Conservation (phyloP, 1,140 invertebrate genomes). For the Eurosta solidaginis region DNA sequence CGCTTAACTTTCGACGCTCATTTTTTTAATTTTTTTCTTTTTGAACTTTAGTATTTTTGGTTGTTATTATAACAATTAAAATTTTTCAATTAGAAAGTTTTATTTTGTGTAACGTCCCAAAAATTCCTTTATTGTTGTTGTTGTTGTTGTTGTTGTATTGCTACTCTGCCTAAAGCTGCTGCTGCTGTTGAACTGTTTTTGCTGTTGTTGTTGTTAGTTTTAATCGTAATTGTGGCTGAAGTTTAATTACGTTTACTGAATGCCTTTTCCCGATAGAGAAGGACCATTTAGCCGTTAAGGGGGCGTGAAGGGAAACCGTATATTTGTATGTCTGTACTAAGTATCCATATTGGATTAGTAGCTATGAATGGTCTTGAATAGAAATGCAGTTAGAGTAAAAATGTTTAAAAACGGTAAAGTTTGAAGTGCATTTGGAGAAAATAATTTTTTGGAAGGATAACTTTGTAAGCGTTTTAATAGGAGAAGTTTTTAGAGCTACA, state of each 20-base stretch:
- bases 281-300: background rate
- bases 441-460: background rate
- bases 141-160: background rate
- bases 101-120: background rate
- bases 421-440: slow-evolving; percentile 18
- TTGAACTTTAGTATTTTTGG: background rate
- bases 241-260: slow-evolving; percentile 9
- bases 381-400: slow-evolving; percentile 14
- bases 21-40: background rate
- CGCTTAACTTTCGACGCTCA: background rate
- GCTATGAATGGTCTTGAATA: too few relatives aligned
- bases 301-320: background rate
- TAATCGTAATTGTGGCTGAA: background rate
- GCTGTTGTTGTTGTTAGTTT: slow-evolving; percentile 7
- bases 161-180: too few relatives aligned
- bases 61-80: slow-evolving; percentile 9
- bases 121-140: background rate
- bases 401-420: background rate
- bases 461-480: slow-evolving; percentile 20
- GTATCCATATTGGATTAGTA: too few relatives aligned
- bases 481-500: background rate
- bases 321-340: too few relatives aligned
- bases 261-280: background rate
- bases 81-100: slow-evolving; percentile 18
- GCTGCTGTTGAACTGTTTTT: background rate